phyloP scores from a whole-genome alignment of 2,113 vertebrate species.

The Brachionichthys hirsutus region DNA sequence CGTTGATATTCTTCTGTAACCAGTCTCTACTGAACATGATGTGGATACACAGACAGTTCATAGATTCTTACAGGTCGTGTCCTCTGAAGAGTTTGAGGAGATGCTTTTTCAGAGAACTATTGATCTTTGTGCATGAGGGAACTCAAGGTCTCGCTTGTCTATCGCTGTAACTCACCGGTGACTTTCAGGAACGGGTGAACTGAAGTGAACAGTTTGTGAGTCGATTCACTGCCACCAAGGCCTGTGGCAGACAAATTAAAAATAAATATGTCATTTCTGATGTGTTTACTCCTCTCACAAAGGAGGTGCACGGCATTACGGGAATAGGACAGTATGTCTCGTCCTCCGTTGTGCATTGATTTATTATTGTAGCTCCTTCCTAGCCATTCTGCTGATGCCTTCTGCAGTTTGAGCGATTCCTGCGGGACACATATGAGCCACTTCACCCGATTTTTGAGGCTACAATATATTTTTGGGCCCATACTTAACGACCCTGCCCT shows the following conservation, averaged over 20 bases:
- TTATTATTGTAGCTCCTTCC: conserved; percentile 26
- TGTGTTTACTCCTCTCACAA: conserved; percentile 54
- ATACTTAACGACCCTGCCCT: conserved; percentile 76
- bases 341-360: conserved; percentile 53
- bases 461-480: conserved; percentile 61
- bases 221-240: conserved; percentile 58
- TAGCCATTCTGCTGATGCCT: conserved; percentile 28
- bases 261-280: conserved; percentile 61
- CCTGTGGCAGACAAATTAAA: conserved; percentile 53
- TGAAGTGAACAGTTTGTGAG: conserved; percentile 35
- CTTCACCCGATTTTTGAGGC: conserved; percentile 28
- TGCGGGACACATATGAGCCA: neutral
- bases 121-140: too few species aligned
- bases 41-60: neutral
- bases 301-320: conserved; percentile 59
- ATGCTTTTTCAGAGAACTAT: too few species aligned
- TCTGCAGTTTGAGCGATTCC: conserved; percentile 23
- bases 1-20: too few species aligned
- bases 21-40: neutral
- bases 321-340: conserved; percentile 53
- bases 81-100: conserved; percentile 11
- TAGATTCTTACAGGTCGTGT: too few species aligned
- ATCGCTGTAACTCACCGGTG: conserved; percentile 3
- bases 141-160: too few species aligned
- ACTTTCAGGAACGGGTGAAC: conserved; percentile 45